Evolutionary conservation across 2,888 invertebrate species (phyloP).

Genomic region (Molanna angustata): DNA sequence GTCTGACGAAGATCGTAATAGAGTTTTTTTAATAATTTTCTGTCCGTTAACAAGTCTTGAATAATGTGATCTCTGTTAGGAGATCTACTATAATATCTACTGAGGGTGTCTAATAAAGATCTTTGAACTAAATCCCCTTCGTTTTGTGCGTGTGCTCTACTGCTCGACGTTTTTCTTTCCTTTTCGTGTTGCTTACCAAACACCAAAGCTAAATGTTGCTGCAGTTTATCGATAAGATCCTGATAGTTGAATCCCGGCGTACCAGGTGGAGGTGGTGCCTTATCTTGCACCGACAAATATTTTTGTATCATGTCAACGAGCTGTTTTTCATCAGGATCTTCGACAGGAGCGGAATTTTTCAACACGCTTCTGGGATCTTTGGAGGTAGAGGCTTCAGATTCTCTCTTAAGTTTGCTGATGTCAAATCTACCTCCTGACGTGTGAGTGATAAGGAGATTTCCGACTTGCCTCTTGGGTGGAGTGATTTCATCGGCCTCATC

Average conservation of each 20-base stretch:
- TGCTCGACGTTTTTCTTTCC: slow-evolving; percentile 39
- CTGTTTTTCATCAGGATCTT: slow-evolving; percentile 53
- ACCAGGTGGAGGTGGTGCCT: slow-evolving; percentile 38
- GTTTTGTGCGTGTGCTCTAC: slow-evolving; percentile 39
- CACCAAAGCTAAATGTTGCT: slow-evolving; percentile 54
- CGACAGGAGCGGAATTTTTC: slow-evolving; percentile 37
- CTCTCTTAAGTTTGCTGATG: slow-evolving; percentile 64
- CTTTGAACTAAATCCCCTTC: slow-evolving; percentile 57
- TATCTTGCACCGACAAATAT: slow-evolving; percentile 59
- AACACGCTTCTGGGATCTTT: slow-evolving; percentile 36
- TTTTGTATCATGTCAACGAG: slow-evolving; percentile 65
- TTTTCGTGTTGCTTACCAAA: slow-evolving; percentile 40
- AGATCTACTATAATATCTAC: slow-evolving; percentile 65
- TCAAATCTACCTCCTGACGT: slow-evolving; percentile 65
- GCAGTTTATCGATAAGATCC: slow-evolving; percentile 62
- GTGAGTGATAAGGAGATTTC: slow-evolving; percentile 48
- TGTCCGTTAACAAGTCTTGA: slow-evolving; percentile 69
- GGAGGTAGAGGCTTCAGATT: slow-evolving; percentile 53
- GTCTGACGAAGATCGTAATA: slow-evolving; percentile 71
- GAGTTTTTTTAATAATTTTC: slow-evolving; percentile 68
- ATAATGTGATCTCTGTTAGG: slow-evolving; percentile 67
- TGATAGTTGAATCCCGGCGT: slow-evolving; percentile 51
- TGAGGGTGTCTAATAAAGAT: slow-evolving; percentile 62
- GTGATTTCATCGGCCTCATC: slow-evolving; percentile 59
- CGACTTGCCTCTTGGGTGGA: slow-evolving; percentile 46